These are phyloP conservation scores for Drosophila rellima DNA, from an alignment of 2,888 invertebrate genomes.

Conservation along the genomic window DNA sequence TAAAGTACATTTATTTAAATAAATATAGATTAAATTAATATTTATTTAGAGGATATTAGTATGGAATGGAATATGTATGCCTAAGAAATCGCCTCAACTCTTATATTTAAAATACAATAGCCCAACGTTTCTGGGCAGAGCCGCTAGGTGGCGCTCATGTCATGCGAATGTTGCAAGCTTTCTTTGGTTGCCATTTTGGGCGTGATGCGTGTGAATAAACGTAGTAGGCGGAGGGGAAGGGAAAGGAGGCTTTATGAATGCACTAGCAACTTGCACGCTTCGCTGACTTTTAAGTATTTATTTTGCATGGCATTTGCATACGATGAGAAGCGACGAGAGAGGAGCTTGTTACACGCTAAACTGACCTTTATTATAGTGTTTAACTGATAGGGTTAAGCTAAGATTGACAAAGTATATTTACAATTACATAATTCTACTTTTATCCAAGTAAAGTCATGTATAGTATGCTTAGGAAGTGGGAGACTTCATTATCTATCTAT, in stretches of 20 bases:
- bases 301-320: constrained; percentile 46
- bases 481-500: neutral
- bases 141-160: constrained; percentile 52
- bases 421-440: neutral
- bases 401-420: constrained; percentile 1
- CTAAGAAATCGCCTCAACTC: neutral
- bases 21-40: neutral
- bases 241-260: constrained; percentile 24
- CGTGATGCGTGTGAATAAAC: constrained; percentile 65
- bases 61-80: neutral
- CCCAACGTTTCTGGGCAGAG: constrained; percentile 34
- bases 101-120: constrained; percentile 42
- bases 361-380: constrained; percentile 43
- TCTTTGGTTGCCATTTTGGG: constrained; percentile 55
- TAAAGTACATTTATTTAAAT: too few species aligned
- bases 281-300: constrained; percentile 53
- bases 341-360: constrained; percentile 29
- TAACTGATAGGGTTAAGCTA: constrained; percentile 14
- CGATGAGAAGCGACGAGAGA: constrained; percentile 32
- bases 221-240: neutral
- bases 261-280: constrained; percentile 55
- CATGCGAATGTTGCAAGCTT: constrained; percentile 55
- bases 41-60: constrained; percentile 1
- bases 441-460: too few species aligned
- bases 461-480: neutral